Evolutionary conservation across 1,140 invertebrate genomes (phyloP), one percentile per base, ranked within the genome.

Genomic region (Camponotus floridanus): DNA sequence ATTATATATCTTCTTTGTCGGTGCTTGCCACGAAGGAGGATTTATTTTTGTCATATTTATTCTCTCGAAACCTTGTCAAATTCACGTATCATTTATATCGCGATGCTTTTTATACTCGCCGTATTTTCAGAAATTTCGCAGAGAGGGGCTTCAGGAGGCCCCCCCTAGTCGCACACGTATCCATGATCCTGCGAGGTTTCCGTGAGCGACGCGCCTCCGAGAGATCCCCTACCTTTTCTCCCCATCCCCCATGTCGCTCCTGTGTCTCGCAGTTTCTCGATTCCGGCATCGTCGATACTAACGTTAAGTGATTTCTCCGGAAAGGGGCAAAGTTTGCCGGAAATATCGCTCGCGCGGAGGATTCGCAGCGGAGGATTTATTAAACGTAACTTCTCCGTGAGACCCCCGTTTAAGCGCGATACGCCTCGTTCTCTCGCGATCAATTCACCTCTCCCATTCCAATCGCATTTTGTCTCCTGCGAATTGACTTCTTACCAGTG

Each of bases 311-410:
- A 91, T 89, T 88, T 45, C 76, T n/a, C 33, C n/a, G 39, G 79
- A 73, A 73, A 59, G 61, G 70, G 65, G 65, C 33, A 26, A 87
- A 81, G 78, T 87, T 87, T 68, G 61, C 33, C n/a, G 61, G 73
- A 89, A 74, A 80, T 85, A 73, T 87, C 64, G 70, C 33, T 85
- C 86, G 36, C 39, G n/a, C 55, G 71, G 36, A 78, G 65, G 68
- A 81, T 71, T 59, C 57, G 45, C 42, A 70, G 18, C 42, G 73
- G 68, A 78, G 55, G 78, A 89, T 90, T 92, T 89, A 92, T 92
- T 88, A 90, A 87, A 67, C 84, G 76, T 88, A 91, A 91, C 86
- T 91, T 89, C 76, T 89, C 76, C 86, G 59, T 87, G 86, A 6
- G 36, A 39, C 80, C 68, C 45, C 68, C 48, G 86, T 91, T 91